Evolutionary conservation across 2,888 invertebrate genomes (phyloP).

Genomic region (Muschampia plurimacula): DNA sequence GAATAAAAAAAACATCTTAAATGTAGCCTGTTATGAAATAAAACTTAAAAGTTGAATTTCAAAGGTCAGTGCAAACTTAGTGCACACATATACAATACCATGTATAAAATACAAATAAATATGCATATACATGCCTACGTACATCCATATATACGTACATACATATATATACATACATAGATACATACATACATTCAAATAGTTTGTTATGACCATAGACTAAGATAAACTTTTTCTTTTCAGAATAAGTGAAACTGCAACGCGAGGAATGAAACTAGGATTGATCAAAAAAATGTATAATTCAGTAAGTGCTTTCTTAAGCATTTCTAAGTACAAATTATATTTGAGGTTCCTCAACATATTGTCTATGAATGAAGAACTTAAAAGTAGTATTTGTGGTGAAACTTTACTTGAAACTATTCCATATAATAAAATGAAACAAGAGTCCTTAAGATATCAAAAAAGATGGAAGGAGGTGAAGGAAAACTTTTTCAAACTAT

Average conservation of each 20-base stretch:
- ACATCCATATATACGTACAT: too few relatives aligned
- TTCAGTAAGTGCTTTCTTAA: slow-evolving; percentile 71
- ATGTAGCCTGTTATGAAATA: too few relatives aligned
- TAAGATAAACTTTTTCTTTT: slow-evolving; percentile 50
- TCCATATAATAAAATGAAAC: slow-evolving; percentile 74
- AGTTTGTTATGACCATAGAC: not conserved
- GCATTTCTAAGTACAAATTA: slow-evolving; percentile 84
- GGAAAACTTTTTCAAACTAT: slow-evolving; percentile 78
- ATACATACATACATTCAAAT: too few relatives aligned
- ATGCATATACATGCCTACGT: too few relatives aligned
- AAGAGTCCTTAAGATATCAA: slow-evolving; percentile 57
- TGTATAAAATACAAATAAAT: too few relatives aligned
- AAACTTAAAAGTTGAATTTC: too few relatives aligned
- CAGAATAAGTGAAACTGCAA: slow-evolving; percentile 89
- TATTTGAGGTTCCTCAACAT: slow-evolving; percentile 77
- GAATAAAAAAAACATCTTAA: too few relatives aligned
- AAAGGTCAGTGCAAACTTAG: too few relatives aligned
- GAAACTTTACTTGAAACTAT: slow-evolving; percentile 50
- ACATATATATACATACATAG: too few relatives aligned
- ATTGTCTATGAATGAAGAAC: slow-evolving; percentile 57
- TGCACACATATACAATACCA: too few relatives aligned
- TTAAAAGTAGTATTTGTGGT: slow-evolving; percentile 53
- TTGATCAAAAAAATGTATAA: slow-evolving; percentile 88
- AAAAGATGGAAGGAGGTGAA: slow-evolving; percentile 76
- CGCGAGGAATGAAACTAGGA: slow-evolving; percentile 92